A percentile compares a stretch with the other conserved stretches of the same genome.
phyloP scores from a whole-genome alignment of 2,113 vertebrate species.

The Pseudorectes ferrugineus region DNA sequence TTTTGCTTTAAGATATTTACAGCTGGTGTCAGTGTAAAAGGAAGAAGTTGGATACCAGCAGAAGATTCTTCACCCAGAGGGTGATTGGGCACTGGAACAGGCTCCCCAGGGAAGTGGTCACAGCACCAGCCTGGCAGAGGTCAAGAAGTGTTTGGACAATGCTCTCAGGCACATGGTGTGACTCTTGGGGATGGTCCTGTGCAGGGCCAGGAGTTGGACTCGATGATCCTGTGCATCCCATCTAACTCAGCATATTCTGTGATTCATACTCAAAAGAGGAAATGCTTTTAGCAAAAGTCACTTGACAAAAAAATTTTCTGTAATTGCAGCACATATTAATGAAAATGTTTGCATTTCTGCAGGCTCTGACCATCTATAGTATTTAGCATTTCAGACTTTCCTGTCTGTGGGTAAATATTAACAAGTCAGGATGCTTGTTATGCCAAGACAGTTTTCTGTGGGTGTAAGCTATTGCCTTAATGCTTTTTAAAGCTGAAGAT shows the following conservation, averaged over 20 bases:
- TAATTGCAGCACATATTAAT: neutral
- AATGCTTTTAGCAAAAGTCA: neutral
- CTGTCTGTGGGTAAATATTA: neutral
- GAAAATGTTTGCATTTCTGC: neutral
- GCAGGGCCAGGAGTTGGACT: neutral
- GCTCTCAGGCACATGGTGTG: neutral
- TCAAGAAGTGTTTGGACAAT: fast-evolving
- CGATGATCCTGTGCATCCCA: neutral
- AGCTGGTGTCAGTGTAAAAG: neutral
- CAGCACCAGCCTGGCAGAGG: neutral
- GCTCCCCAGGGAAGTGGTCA: neutral
- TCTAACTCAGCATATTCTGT: neutral
- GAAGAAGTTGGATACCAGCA: neutral
- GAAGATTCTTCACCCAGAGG: neutral
- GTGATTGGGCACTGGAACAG: neutral
- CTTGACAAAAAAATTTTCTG: neutral
- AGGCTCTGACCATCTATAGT: neutral
- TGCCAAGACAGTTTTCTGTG: neutral
- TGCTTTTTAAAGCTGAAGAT: neutral
- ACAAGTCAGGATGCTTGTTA: neutral
- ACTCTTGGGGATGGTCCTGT: fast-evolving
- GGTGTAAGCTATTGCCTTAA: neutral
- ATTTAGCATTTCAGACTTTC: neutral
- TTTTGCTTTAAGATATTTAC: constrained; percentile 21
- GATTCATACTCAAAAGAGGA: neutral